Conservation (phyloP, 2,888 invertebrate genomes). For the Watsonalla cultraria region DNA sequence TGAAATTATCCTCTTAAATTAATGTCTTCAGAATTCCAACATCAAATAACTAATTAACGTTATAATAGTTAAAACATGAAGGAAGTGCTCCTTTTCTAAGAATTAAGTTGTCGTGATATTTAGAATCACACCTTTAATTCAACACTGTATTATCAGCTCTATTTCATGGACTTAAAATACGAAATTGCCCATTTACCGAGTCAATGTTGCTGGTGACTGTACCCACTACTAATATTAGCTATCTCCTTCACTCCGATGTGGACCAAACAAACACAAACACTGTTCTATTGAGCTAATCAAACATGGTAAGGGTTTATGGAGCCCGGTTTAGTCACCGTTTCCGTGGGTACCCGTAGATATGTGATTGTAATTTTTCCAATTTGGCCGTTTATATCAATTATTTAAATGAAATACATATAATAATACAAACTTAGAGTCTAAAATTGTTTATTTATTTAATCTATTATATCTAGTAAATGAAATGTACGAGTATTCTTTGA, state of each 20-base stretch:
- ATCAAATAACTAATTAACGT: neutral
- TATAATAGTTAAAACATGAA: neutral
- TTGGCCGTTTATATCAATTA: no score
- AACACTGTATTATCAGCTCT: neutral
- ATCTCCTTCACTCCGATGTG: constrained; percentile 29
- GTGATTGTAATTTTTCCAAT: neutral
- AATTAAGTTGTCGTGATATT: neutral
- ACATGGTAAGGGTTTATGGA: constrained; percentile 42
- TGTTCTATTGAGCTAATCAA: constrained; percentile 45
- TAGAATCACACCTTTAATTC: neutral
- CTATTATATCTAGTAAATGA: no score
- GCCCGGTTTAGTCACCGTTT: constrained; percentile 26
- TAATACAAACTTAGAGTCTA: no score
- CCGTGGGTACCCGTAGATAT: constrained; percentile 15
- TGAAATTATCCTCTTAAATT: no score
- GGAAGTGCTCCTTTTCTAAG: neutral
- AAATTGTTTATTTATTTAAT: no score
- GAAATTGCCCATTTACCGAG: neutral
- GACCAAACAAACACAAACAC: constrained; percentile 42
- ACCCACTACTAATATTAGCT: constrained; percentile 29
- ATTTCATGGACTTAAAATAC: neutral
- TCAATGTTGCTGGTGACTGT: constrained; percentile 4
- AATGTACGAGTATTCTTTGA: no score
- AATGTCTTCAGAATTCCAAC: neutral
- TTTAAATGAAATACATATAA: no score